Percentiles rank a stretch among this genome's conserved stretches.
phyloP scores from a whole-genome alignment of 1,140 invertebrate species.

The Conus betulinus region DNA sequence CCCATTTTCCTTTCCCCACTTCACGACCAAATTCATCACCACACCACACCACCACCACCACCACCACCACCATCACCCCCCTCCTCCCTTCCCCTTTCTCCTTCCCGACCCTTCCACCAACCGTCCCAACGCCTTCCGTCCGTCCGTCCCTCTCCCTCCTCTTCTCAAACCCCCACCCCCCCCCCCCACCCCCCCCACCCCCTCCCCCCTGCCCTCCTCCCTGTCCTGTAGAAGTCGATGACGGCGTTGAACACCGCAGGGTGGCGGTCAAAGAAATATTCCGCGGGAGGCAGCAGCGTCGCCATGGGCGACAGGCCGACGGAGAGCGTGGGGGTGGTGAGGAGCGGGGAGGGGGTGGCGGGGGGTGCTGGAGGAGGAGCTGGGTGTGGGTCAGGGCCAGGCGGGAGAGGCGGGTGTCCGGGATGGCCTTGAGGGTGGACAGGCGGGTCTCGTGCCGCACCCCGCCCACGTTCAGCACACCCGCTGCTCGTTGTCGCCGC shows the following conservation, averaged over 20 bases:
- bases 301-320: conserved; percentile 37
- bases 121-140: too few species aligned
- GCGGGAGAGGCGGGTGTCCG: conserved; percentile 69
- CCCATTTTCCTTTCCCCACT: too few species aligned
- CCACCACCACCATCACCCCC: too few species aligned
- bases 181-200: too few species aligned
- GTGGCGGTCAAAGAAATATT: conserved; percentile 76
- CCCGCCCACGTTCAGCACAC: conserved; percentile 98
- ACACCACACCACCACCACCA: too few species aligned
- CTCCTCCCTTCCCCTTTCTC: too few species aligned
- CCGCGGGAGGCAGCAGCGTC: conserved; percentile 62
- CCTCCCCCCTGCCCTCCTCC: too few species aligned
- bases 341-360: conserved; percentile 2
- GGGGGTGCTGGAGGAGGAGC: neutral
- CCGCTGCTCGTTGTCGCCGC: conserved; percentile 46
- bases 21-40: too few species aligned
- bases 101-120: too few species aligned
- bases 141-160: too few species aligned
- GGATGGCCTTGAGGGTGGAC: conserved; percentile 71
- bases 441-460: conserved; percentile 97
- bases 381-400: conserved; percentile 61
- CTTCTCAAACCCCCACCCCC: too few species aligned
- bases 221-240: conserved; percentile 73
- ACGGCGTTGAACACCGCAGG: conserved; percentile 74
- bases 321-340: conserved; percentile 11